Conservation (phyloP, 64 coral and sea anemone species). For the Stylophora pistillata region DNA sequence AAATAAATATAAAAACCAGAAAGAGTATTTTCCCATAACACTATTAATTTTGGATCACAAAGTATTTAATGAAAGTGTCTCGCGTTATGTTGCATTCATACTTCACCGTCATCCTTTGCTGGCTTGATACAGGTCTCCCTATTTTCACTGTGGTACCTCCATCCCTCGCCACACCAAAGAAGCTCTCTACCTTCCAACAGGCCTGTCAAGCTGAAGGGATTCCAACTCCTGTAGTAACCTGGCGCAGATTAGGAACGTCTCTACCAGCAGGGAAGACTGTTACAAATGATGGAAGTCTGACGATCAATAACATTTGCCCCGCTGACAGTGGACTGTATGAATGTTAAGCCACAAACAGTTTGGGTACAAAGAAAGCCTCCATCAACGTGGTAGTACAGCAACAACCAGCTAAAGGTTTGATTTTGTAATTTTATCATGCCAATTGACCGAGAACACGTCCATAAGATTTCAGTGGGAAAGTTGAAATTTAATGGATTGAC, state of each 20-base stretch:
- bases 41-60: too few species aligned
- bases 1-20: too few species aligned
- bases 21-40: too few species aligned
- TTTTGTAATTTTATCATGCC: too few species aligned
- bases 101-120: background rate
- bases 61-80: too few species aligned
- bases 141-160: background rate
- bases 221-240: conserved; percentile 31
- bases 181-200: background rate
- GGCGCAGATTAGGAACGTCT: conserved; percentile 1
- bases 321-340: conserved; percentile 38
- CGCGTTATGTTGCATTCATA: background rate
- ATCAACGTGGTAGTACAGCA: conserved; percentile 34
- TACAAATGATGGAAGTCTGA: background rate
- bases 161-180: conserved; percentile 10
- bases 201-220: conserved; percentile 18
- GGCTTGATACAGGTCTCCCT: conserved; percentile 6
- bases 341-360: conserved; percentile 37
- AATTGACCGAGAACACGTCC: too few species aligned
- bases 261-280: background rate
- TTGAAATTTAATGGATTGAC: too few species aligned
- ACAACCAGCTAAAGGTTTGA: background rate
- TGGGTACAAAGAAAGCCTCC: conserved; percentile 19
- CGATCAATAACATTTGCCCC: background rate
- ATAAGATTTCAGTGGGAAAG: too few species aligned